Conservation (phyloP, 2,797 vertebrate species). For the Caiman crocodilus region DNA sequence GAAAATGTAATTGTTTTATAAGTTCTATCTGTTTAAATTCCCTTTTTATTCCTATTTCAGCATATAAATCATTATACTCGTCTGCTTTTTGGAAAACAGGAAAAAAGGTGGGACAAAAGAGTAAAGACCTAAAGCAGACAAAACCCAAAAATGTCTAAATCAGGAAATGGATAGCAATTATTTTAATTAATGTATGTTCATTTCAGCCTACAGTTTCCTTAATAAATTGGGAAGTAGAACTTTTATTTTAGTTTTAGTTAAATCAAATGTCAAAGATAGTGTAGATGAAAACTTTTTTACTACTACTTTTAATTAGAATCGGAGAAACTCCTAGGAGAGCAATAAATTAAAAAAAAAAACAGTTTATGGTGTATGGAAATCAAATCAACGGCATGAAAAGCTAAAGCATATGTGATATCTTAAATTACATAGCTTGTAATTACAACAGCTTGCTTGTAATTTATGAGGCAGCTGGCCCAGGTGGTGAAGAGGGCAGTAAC, state of each 20-base stretch:
- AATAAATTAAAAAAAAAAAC: not conserved
- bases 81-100: not conserved
- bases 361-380: not conserved
- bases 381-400: not conserved
- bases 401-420: not conserved
- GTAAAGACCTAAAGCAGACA: not conserved
- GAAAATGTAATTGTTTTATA: not conserved
- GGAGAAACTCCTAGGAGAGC: not conserved
- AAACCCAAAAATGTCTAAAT: not conserved
- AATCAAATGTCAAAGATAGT: not conserved
- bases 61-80: not conserved
- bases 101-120: not conserved
- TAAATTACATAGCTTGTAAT: not conserved
- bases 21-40: not conserved
- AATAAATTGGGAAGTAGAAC: not conserved
- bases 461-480: not conserved
- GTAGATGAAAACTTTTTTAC: not conserved
- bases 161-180: not conserved
- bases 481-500: not conserved
- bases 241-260: not conserved
- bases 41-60: not conserved
- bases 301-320: not conserved
- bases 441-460: not conserved
- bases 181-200: not conserved
- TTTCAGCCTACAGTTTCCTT: not conserved